Evolutionary conservation across 1,140 invertebrate genomes (phyloP).

Genomic region (Nephotettix cincticeps): DNA sequence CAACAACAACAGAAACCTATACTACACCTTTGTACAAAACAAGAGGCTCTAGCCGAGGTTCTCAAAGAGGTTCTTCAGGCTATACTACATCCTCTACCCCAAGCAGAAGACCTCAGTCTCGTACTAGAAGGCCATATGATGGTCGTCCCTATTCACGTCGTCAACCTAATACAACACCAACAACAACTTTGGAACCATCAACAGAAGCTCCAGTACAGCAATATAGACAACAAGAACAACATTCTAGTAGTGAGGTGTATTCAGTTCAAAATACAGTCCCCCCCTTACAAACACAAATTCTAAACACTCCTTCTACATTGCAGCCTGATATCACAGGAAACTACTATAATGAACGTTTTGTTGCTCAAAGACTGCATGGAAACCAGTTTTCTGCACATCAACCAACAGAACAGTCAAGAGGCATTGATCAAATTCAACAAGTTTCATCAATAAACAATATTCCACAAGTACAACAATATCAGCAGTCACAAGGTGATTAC

Average conservation of each 20-base stretch:
- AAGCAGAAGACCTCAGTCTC: not conserved
- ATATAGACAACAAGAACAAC: not conserved
- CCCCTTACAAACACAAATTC: not conserved
- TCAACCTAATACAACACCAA: conserved; percentile 17
- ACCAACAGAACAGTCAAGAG: not conserved
- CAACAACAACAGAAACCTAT: conserved; percentile 25
- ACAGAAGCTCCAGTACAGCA: conserved; percentile 6
- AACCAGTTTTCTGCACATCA: not conserved
- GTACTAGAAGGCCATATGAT: conserved; percentile 28
- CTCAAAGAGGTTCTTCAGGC: conserved; percentile 23
- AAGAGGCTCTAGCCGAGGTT: conserved; percentile 25
- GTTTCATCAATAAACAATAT: not conserved
- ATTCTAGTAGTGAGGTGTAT: not conserved
- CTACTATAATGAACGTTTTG: not conserved
- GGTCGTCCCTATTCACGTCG: conserved; percentile 16
- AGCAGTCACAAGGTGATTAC: not conserved
- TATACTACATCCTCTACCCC: conserved; percentile 15
- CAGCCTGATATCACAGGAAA: not conserved
- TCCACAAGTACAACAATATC: not conserved
- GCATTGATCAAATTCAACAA: not conserved
- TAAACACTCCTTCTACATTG: not conserved
- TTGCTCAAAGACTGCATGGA: not conserved
- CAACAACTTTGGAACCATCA: conserved; percentile 9
- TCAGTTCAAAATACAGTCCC: not conserved
- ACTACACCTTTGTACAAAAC: conserved; percentile 26